A percentile compares a stretch with the other conserved stretches of the same genome.
Evolutionary conservation across 1,140 invertebrate species (phyloP).

Genomic region (Adoxophyes honmai): DNA sequence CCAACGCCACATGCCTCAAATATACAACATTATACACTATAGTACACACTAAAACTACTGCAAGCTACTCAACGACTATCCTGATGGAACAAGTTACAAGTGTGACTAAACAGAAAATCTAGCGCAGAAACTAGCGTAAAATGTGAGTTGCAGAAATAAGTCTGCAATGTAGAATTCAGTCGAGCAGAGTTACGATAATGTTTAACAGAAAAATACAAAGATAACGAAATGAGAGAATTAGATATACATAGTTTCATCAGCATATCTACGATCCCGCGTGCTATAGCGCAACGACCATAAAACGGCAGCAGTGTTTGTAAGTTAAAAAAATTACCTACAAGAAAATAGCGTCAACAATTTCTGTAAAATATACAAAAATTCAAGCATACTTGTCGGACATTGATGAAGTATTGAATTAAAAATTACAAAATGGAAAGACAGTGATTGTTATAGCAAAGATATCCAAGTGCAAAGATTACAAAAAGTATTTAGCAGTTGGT

Average conservation of each 20-base stretch:
- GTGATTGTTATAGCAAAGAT: neutral
- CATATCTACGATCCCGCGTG: slow-evolving; percentile 3
- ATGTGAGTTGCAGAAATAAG: no score
- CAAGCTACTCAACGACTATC: slow-evolving; percentile 39
- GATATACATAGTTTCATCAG: slow-evolving; percentile 2
- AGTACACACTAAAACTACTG: slow-evolving; percentile 49
- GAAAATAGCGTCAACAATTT: neutral
- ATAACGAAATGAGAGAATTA: no score
- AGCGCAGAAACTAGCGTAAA: no score
- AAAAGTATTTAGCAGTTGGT: slow-evolving; percentile 22
- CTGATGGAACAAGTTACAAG: slow-evolving; percentile 37
- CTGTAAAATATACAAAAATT: neutral
- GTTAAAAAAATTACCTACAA: neutral
- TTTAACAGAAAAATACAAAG: slow-evolving; percentile 14
- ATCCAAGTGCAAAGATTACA: slow-evolving; percentile 2
- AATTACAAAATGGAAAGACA: neutral
- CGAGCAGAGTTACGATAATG: slow-evolving; percentile 22
- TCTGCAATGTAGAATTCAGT: neutral
- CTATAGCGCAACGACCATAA: slow-evolving; percentile 25
- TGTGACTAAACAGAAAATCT: no score
- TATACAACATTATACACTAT: slow-evolving; percentile 47
- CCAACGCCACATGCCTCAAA: slow-evolving; percentile 61
- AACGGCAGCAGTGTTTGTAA: slow-evolving; percentile 3
- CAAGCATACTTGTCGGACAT: neutral
- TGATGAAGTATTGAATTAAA: neutral